Conservation (phyloP, 2,888 invertebrate genomes). For the Harpagoxenus sublaevis region DNA sequence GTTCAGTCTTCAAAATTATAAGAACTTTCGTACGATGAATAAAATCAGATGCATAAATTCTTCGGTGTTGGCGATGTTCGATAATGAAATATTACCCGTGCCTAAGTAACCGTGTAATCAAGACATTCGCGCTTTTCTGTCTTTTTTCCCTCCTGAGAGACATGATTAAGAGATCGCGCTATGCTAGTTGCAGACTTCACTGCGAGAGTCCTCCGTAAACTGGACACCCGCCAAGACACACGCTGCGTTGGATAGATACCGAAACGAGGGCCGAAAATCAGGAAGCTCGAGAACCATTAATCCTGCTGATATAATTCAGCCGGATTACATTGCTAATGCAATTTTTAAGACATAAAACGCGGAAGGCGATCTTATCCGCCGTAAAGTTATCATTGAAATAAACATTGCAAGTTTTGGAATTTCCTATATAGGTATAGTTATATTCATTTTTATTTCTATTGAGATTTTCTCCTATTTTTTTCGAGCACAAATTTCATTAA, state of each 20-base stretch:
- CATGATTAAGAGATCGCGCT: slow-evolving; percentile 48
- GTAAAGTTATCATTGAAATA: background rate
- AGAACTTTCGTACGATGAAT: background rate
- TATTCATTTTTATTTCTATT: background rate
- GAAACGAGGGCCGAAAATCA: slow-evolving; percentile 46
- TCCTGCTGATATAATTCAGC: slow-evolving; percentile 48
- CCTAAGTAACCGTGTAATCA: slow-evolving; percentile 38
- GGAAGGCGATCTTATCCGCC: background rate
- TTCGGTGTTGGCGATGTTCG: slow-evolving; percentile 3
- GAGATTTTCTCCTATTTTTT: background rate
- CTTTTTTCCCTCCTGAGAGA: background rate
- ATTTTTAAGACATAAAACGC: background rate
- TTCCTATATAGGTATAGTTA: background rate
- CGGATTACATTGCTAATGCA: slow-evolving; percentile 46
- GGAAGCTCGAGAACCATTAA: slow-evolving; percentile 47
- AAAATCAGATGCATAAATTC: slow-evolving; percentile 21
- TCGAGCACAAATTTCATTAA: background rate
- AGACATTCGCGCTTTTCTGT: background rate
- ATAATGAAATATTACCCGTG: slow-evolving; percentile 39
- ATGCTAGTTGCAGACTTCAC: slow-evolving; percentile 40
- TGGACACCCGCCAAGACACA: slow-evolving; percentile 65
- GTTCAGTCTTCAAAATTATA: background rate
- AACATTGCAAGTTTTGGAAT: background rate
- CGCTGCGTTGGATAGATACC: slow-evolving; percentile 49
- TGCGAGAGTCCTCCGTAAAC: slow-evolving; percentile 24